Evolutionary conservation across 2,888 invertebrate genomes (phyloP), one percentile per base, ranked within the genome.

Genomic region (Athetis lepigone): DNA sequence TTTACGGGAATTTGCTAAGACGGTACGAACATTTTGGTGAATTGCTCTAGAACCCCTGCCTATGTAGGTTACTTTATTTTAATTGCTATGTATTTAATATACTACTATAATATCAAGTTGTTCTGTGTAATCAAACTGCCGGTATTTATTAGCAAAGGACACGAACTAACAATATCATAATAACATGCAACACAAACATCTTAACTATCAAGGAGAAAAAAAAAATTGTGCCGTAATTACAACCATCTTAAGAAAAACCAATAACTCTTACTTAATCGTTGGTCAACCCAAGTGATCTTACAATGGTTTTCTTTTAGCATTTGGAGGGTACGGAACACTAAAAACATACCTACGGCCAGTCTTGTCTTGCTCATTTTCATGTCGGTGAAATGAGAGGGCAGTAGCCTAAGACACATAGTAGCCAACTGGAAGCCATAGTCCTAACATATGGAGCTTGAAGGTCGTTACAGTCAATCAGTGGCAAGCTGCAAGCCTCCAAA

Each of bases 1-100:
- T 83, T 82, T 81, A 83, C 54, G 52, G 39, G 66, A 76, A 79
- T 80, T 71, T 68, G 71, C 63, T 58, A 52, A 36, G 55, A 59
- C 16, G 52, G 33, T 50, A 45, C 16, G 49, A 68, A 63, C 47
- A 67, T 55, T 74, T 61, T 61, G 42, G 54, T 54, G 40, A 57
- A 54, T 63, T 71, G 62, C 42, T 50, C 19, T 16, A 43, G 29
- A 39, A 42, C n/a, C 27, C 4, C 27, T 40, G 36, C 45, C 23
- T 60, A 46, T 8, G 29, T 33, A 33, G 13, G 4, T 33, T 9
- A 29, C 11, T 29, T 9, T 29, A 7, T 8, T 11, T 2, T 1
- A 51, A 46, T 60, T 45, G 18, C 18, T 9, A 16, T 39, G n/a
- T 29, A 18, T 16, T 21, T 25, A 19, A 25, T 42, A n/a, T n/a